Conservation (phyloP, 2,797 vertebrate species). For the Dallia pectoralis region DNA sequence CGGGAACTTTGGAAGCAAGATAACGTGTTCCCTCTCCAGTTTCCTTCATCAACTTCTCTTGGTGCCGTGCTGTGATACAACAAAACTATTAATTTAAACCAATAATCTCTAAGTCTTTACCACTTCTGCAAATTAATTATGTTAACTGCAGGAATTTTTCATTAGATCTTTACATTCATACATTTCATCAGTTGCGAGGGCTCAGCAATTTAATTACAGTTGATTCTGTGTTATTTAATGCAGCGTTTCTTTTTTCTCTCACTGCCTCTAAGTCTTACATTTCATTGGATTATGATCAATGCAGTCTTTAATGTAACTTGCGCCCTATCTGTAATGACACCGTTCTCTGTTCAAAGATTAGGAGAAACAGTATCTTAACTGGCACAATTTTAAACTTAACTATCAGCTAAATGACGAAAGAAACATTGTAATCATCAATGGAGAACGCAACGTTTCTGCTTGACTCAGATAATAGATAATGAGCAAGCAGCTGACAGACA, state of each 20-base stretch:
- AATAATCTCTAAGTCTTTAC: slow-evolving; percentile 76
- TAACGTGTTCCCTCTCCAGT: slow-evolving; percentile 48
- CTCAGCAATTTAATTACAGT: slow-evolving; percentile 73
- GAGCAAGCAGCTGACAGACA: slow-evolving; percentile 64
- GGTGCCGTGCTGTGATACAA: slow-evolving; percentile 49
- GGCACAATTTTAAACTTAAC: slow-evolving; percentile 70
- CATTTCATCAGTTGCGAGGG: slow-evolving; percentile 73
- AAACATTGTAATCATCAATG: slow-evolving; percentile 70
- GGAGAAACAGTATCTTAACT: slow-evolving; percentile 64
- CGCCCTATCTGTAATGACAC: slow-evolving; percentile 67
- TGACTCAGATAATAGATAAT: slow-evolving; percentile 72
- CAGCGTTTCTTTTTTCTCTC: slow-evolving; percentile 55
- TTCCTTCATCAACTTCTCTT: slow-evolving; percentile 41
- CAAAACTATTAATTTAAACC: slow-evolving; percentile 74
- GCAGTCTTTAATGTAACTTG: slow-evolving; percentile 65
- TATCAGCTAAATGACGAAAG: slow-evolving; percentile 66
- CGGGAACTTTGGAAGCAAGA: slow-evolving; percentile 70
- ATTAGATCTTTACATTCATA: slow-evolving; percentile 73
- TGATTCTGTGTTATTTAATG: slow-evolving; percentile 73
- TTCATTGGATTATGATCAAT: slow-evolving; percentile 79
- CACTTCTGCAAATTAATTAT: slow-evolving; percentile 76
- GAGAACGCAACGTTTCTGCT: slow-evolving; percentile 61
- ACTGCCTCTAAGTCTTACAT: slow-evolving; percentile 45
- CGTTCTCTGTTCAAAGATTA: slow-evolving; percentile 65
- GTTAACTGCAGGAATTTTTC: slow-evolving; percentile 68